A percentile compares a stretch with the other conserved stretches of the same genome.
phyloP scores from a whole-genome alignment of 2,888 invertebrate genomes.

The Drosophila mercatorum region DNA sequence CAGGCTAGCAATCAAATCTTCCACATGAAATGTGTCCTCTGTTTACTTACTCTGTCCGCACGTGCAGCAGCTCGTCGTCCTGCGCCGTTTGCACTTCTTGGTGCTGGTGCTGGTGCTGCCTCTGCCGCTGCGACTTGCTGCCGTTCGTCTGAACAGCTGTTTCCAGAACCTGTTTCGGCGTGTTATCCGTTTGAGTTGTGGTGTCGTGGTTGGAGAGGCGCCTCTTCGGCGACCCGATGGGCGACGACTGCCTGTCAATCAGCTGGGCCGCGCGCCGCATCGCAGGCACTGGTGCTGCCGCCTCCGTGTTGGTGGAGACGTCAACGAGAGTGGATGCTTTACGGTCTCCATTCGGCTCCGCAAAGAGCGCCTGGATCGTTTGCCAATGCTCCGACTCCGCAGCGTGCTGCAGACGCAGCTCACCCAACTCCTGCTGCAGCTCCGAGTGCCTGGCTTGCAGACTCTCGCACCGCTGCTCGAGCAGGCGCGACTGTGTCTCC shows the following conservation, averaged over 20 bases:
- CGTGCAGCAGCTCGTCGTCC: slow-evolving; percentile 55
- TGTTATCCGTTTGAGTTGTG: slow-evolving; percentile 53
- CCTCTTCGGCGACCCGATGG: slow-evolving; percentile 75
- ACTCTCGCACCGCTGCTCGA: slow-evolving; percentile 78
- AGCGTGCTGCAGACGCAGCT: slow-evolving; percentile 74
- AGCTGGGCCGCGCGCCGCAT: slow-evolving; percentile 68
- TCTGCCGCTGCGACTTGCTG: neutral
- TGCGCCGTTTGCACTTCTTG: slow-evolving; percentile 63
- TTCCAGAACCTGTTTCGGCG: slow-evolving; percentile 44
- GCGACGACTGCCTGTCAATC: slow-evolving; percentile 78
- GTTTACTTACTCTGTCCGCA: slow-evolving; percentile 66
- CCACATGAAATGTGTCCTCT: no score
- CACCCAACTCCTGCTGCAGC: slow-evolving; percentile 76
- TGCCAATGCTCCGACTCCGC: slow-evolving; percentile 83
- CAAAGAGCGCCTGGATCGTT: slow-evolving; percentile 82
- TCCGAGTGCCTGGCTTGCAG: slow-evolving; percentile 66
- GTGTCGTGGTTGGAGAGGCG: slow-evolving; percentile 27
- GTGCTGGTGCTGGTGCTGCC: slow-evolving; percentile 18
- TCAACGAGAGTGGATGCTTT: slow-evolving; percentile 31
- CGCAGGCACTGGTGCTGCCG: slow-evolving; percentile 59
- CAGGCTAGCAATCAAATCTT: neutral
- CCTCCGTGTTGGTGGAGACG: slow-evolving; percentile 77
- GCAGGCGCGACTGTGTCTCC: slow-evolving; percentile 80
- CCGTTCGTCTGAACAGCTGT: slow-evolving; percentile 66
- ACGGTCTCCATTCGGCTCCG: neutral